phyloP scores from a whole-genome alignment of 2,797 vertebrate genomes.

The Enteromius argenteus region DNA sequence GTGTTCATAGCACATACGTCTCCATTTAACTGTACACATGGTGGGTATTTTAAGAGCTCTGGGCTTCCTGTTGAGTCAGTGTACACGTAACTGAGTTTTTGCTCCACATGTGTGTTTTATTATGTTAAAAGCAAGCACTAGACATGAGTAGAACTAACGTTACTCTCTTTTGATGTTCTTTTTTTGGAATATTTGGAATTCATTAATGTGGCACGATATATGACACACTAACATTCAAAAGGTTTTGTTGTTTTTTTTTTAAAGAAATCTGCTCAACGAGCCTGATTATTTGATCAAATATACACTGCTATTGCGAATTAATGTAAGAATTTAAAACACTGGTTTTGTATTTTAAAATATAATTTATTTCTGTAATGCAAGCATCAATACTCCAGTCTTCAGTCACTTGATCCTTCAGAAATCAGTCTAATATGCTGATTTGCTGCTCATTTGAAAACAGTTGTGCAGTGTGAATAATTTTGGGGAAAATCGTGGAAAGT shows the following conservation, averaged over 20 bases:
- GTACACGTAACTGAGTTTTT: conserved; percentile 46
- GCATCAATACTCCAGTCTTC: not conserved
- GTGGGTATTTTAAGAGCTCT: conserved; percentile 38
- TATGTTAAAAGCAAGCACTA: conserved; percentile 30
- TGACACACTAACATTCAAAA: not conserved
- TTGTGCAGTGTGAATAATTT: not conserved
- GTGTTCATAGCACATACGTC: conserved; percentile 43
- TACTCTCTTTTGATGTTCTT: conserved; percentile 35
- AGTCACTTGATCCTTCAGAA: not conserved
- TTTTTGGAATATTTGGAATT: conserved; percentile 10
- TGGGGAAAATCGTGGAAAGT: not conserved
- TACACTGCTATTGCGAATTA: not conserved
- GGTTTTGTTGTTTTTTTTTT: not conserved
- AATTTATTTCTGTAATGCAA: not conserved
- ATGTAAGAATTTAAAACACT: not conserved
- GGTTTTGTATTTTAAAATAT: not conserved
- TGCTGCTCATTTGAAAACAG: not conserved
- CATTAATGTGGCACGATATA: not conserved
- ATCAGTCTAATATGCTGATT: not conserved
- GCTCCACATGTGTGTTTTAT: conserved; percentile 56
- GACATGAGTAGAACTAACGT: conserved; percentile 16
- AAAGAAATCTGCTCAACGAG: not conserved
- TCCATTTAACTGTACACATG: conserved; percentile 55
- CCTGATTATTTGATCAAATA: not conserved
- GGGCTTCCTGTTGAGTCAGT: conserved; percentile 56